Evolutionary conservation across 2,797 vertebrate species (phyloP).

Genomic region (Pteropus rufus): DNA sequence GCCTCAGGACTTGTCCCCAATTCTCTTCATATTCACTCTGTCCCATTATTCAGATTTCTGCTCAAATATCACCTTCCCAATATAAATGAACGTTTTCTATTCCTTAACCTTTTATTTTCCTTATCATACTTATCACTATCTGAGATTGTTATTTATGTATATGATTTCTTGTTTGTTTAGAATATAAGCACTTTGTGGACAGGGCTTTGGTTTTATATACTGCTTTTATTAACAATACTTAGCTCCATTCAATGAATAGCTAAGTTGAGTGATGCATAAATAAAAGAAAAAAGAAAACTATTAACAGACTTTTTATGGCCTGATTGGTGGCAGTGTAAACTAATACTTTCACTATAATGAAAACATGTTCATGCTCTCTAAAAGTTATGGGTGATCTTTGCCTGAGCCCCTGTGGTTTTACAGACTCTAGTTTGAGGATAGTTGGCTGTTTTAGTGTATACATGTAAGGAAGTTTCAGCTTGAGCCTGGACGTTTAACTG

Average conservation of each 20-base stretch:
- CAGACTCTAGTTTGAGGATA: background rate
- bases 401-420: background rate
- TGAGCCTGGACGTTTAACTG: background rate
- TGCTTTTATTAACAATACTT: background rate
- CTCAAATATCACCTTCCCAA: background rate
- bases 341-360: background rate
- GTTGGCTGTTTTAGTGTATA: background rate
- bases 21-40: background rate
- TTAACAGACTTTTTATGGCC: background rate
- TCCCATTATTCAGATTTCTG: background rate
- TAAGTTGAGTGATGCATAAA: background rate
- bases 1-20: background rate
- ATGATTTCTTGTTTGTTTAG: background rate
- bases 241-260: background rate
- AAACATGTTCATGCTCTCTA: background rate
- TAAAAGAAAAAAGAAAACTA: background rate
- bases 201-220: background rate
- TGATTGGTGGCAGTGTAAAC: background rate
- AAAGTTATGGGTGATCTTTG: background rate
- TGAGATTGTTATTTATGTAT: background rate
- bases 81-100: background rate
- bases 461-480: background rate
- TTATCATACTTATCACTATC: background rate
- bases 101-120: background rate
- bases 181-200: background rate